Evolutionary conservation across 2,888 invertebrate species (phyloP), one percentile per base, ranked within the genome.

Genomic region (Lepidocyrtoides sp.): DNA sequence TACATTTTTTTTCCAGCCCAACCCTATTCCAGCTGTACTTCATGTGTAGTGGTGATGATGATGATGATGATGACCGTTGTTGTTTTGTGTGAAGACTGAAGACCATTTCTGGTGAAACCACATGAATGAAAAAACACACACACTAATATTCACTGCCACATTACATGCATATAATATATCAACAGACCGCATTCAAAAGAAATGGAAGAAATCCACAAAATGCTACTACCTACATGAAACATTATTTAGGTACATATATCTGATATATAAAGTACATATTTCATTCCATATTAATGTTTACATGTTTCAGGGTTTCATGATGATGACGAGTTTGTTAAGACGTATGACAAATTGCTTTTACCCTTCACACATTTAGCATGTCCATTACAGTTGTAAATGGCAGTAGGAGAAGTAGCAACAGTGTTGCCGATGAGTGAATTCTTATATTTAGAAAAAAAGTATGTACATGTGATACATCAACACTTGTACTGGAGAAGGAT

Each of bases 241-340:
- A 12, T 23, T 51, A 51, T 1, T 2, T 51, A n/a, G 1, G 4
- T 14, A 44, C 1, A 8, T 14, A 51, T n/a, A 26, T 60, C 60
- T 23, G 60, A 7, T 60, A 10, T 3, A 60, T 1, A n/a, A n/a
- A n/a, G n/a, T 23, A 0, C 23, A 60, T 7, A 20, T 10, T 10
- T 60, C 10, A 60, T 10, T 79, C 0, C 41, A 10, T 63, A 87
- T 5, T 5, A 10, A 51, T 51, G 14, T 51, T 12, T 82, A 12
- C 29, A 48, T 60, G 17, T 84, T 90, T 84, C 41, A 57, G 36
- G 84, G 26, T 90, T 85, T 79, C 90, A 84, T 85, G 84, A 90
- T 89, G 72, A 89, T 90, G 84, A 90, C 84, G 85, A 90, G 89
- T 89, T 89, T 89, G 89, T 89, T 89, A 89, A 85, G 79, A 90